phyloP scores from a whole-genome alignment of 1,140 invertebrate genomes.

The Drosophila prosaltans region DNA sequence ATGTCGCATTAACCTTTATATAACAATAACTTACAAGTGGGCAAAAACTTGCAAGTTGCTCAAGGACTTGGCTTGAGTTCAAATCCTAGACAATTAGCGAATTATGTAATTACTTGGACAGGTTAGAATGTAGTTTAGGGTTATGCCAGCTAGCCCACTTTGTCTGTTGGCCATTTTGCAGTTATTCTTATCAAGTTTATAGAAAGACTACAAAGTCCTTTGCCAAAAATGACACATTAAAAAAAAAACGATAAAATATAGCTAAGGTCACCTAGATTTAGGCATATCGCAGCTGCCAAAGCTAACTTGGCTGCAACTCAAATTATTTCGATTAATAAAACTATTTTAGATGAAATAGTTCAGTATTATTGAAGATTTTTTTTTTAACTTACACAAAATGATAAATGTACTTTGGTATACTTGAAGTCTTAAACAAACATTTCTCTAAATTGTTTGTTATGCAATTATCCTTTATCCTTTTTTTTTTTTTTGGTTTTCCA shows the following conservation, averaged over 20 bases:
- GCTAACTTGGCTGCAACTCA: too few species aligned
- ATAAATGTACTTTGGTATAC: too few species aligned
- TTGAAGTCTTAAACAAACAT: too few species aligned
- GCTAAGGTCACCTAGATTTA: too few species aligned
- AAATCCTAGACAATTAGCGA: constrained; percentile 41
- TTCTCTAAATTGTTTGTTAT: too few species aligned
- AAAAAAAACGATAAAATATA: too few species aligned
- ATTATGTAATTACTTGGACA: constrained; percentile 53
- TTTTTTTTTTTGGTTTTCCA: not conserved
- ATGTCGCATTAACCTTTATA: constrained; percentile 52
- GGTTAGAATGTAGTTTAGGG: not conserved
- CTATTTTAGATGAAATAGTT: too few species aligned
- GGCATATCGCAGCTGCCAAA: too few species aligned
- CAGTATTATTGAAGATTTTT: too few species aligned
- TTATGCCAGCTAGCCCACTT: not conserved
- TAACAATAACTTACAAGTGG: constrained; percentile 48
- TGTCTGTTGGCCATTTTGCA: not conserved
- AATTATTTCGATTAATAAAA: too few species aligned
- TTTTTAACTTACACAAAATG: too few species aligned
- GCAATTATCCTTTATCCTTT: too few species aligned
- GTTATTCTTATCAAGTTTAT: not conserved
- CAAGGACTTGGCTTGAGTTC: constrained; percentile 44
- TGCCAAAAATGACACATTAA: not conserved
- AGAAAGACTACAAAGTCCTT: not conserved
- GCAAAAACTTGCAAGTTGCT: constrained; percentile 36